Conservation (phyloP, 2,888 invertebrate genomes). For the Siphlonurus alternatus region DNA sequence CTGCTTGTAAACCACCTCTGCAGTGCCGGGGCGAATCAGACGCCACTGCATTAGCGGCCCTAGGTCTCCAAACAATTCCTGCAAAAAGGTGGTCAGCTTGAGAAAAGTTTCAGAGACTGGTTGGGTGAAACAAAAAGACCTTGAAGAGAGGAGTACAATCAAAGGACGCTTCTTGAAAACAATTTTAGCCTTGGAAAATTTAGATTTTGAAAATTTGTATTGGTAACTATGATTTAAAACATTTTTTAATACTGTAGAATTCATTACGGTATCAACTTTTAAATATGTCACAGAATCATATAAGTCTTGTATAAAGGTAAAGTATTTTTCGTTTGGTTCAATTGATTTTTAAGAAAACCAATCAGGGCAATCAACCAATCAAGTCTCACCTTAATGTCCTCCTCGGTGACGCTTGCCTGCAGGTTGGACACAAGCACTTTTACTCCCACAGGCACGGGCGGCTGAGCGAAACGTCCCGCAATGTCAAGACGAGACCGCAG, state of each 20-base stretch:
- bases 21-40: conserved; percentile 70
- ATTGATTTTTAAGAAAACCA: too few relatives aligned
- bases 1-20: conserved; percentile 79
- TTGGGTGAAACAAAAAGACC: neutral
- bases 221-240: too few relatives aligned
- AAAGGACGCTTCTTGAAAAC: neutral
- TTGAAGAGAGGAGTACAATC: neutral
- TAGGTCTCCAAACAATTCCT: conserved; percentile 89
- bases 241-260: too few relatives aligned
- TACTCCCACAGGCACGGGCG: conserved; percentile 39
- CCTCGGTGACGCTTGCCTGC: conserved; percentile 68
- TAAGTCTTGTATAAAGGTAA: too few relatives aligned
- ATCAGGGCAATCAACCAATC: too few relatives aligned
- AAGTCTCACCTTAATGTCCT: conserved; percentile 72
- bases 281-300: too few relatives aligned
- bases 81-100: conserved; percentile 17
- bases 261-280: too few relatives aligned
- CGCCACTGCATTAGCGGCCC: conserved; percentile 72
- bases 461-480: conserved; percentile 16
- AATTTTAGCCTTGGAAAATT: too few relatives aligned
- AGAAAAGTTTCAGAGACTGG: neutral
- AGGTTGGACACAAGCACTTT: conserved; percentile 84
- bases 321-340: too few relatives aligned
- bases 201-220: too few relatives aligned
- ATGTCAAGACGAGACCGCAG: conserved; percentile 31